phyloP scores from a whole-genome alignment of 2,797 vertebrate genomes.

The Spinibarbus caldwelli region DNA sequence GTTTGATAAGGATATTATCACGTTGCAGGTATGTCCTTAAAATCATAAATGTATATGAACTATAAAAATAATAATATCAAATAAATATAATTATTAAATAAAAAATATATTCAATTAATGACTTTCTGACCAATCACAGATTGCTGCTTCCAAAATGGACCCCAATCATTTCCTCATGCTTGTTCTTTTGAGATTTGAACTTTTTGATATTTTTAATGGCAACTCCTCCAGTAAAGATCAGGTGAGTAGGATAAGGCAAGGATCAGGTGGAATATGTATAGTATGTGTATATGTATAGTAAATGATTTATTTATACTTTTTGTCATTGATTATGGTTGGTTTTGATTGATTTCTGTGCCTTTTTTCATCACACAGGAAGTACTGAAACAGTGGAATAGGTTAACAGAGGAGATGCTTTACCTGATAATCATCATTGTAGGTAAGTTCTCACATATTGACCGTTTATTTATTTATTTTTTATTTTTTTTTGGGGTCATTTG shows the following conservation, averaged over 20 bases:
- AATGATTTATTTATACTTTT: not conserved
- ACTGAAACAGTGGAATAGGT: constrained; percentile 87
- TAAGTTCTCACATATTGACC: constrained; percentile 65
- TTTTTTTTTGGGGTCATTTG: not conserved
- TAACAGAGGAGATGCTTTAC: constrained; percentile 97
- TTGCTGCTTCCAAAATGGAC: constrained; percentile 95
- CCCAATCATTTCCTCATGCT: constrained; percentile 93
- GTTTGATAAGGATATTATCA: constrained; percentile 97
- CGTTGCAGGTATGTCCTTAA: constrained; percentile 91
- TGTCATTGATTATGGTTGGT: not conserved
- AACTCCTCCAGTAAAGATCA: constrained; percentile 87
- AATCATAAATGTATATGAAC: not conserved
- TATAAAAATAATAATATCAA: not conserved
- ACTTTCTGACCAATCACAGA: constrained; percentile 74
- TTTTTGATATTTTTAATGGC: constrained; percentile 90
- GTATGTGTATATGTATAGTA: not conserved
- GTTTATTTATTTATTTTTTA: too few species aligned
- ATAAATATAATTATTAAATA: not conserved
- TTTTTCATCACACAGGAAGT: constrained; percentile 82
- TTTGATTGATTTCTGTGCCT: not conserved
- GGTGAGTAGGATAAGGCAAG: constrained; percentile 69
- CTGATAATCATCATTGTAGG: constrained; percentile 90
- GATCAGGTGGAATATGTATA: not conserved
- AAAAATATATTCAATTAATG: not conserved
- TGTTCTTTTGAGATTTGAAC: constrained; percentile 90